Evolutionary conservation across 2,113 vertebrate species (phyloP).

Genomic region (Epinephelus cyanopodus): DNA sequence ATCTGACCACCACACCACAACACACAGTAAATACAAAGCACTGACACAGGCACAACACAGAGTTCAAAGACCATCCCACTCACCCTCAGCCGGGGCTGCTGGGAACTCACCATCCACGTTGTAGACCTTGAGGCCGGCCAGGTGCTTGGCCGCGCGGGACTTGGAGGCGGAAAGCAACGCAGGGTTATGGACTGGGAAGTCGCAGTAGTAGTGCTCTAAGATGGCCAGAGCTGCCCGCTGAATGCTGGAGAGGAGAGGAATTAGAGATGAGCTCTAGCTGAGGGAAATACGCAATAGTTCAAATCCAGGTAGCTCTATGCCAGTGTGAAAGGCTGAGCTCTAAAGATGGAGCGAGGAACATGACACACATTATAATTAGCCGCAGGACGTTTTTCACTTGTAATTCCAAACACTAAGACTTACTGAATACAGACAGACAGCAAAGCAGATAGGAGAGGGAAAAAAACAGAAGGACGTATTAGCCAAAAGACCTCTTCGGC

Average conservation of each 20-base stretch:
- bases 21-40: background rate
- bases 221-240: conserved; percentile 93
- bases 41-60: background rate
- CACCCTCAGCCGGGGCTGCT: conserved; percentile 71
- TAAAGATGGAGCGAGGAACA: background rate
- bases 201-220: conserved; percentile 94
- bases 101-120: conserved; percentile 91
- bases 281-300: background rate
- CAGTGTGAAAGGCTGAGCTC: background rate
- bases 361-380: conserved; percentile 17
- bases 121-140: conserved; percentile 92
- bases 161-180: conserved; percentile 90
- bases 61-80: conserved; percentile 49
- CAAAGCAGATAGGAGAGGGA: background rate
- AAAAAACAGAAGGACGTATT: background rate
- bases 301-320: conserved; percentile 5
- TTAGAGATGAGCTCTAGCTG: background rate
- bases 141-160: conserved; percentile 89
- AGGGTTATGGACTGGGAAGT: conserved; percentile 94
- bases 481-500: conserved; percentile 5
- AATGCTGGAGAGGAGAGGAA: conserved; percentile 83
- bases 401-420: conserved; percentile 21
- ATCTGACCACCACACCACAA: background rate
- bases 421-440: conserved; percentile 3
- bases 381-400: conserved; percentile 3